phyloP scores from a whole-genome alignment of 1,140 invertebrate genomes.

The Galleria mellonella region DNA sequence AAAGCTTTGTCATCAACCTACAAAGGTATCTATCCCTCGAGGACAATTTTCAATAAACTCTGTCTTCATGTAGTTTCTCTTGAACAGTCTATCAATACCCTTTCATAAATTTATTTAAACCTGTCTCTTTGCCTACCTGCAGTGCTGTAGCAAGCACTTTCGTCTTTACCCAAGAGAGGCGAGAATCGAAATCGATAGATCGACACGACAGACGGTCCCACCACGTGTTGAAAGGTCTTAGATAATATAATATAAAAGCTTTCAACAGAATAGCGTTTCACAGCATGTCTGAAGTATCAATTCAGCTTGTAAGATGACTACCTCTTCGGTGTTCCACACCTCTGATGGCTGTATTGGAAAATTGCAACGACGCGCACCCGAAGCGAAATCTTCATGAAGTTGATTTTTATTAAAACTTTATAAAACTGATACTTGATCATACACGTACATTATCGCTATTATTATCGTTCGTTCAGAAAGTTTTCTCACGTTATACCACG shows the following conservation, averaged over 20 bases:
- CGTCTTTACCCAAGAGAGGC: conserved; percentile 45
- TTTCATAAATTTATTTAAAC: conserved; percentile 24
- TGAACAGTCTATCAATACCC: conserved; percentile 9
- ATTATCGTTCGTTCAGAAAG: conserved; percentile 11
- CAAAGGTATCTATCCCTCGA: too few relatives aligned
- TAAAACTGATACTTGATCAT: conserved; percentile 29
- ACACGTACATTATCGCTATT: conserved; percentile 15
- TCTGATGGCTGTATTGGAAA: conserved; percentile 69
- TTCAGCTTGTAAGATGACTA: conserved; percentile 70
- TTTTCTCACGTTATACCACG: background rate
- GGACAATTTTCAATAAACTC: too few relatives aligned
- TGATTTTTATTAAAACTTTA: conserved; percentile 66
- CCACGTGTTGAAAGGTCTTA: conserved; percentile 71
- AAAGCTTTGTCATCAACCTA: too few relatives aligned
- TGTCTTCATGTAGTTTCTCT: too few relatives aligned
- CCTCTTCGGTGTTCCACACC: conserved; percentile 46
- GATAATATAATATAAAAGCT: conserved; percentile 74
- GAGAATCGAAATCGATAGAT: conserved; percentile 65
- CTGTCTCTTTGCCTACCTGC: conserved; percentile 12
- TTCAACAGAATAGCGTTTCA: conserved; percentile 70
- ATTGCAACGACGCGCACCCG: conserved; percentile 46
- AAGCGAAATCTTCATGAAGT: conserved; percentile 37
- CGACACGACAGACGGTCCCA: conserved; percentile 58
- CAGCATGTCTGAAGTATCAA: conserved; percentile 70
- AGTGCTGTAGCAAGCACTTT: conserved; percentile 18